Percentiles rank a stretch among this genome's conserved stretches.
Evolutionary conservation across 2,888 invertebrate species (phyloP).

Genomic region (Stenotaenia linearis): DNA sequence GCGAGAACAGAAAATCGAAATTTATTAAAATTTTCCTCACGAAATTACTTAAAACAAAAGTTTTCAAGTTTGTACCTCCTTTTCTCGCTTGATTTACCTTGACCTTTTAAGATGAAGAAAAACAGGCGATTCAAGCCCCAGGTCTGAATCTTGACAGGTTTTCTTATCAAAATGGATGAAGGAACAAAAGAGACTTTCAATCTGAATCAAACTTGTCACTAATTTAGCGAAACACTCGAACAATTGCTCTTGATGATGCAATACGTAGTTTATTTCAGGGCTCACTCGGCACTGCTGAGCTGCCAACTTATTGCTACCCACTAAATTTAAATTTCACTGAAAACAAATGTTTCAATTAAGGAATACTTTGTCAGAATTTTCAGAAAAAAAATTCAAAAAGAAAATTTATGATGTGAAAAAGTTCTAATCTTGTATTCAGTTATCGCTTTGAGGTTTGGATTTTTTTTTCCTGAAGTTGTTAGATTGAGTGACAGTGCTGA

Average conservation of each 20-base stretch:
- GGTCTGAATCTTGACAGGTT: not conserved
- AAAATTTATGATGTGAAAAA: not conserved
- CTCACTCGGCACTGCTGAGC: too few relatives aligned
- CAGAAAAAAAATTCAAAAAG: not conserved
- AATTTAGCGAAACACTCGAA: not conserved
- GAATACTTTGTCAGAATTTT: too few relatives aligned
- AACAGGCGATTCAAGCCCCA: too few relatives aligned
- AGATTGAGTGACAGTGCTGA: not conserved
- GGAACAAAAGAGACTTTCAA: not conserved
- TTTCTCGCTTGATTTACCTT: too few relatives aligned
- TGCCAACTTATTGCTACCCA: too few relatives aligned
- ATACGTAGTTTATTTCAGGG: too few relatives aligned
- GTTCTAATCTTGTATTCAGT: not conserved
- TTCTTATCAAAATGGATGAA: not conserved
- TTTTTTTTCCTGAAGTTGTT: not conserved
- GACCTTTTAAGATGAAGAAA: too few relatives aligned
- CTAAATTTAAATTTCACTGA: not conserved
- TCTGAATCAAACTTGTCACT: not conserved
- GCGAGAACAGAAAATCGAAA: too few relatives aligned
- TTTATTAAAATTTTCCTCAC: too few relatives aligned
- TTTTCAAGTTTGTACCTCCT: too few relatives aligned
- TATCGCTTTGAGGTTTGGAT: not conserved
- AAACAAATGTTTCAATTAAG: not conserved
- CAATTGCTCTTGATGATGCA: not conserved
- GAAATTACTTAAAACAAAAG: too few relatives aligned